Conservation (phyloP, 2,797 vertebrate species). For the Phataginus tricuspis region DNA sequence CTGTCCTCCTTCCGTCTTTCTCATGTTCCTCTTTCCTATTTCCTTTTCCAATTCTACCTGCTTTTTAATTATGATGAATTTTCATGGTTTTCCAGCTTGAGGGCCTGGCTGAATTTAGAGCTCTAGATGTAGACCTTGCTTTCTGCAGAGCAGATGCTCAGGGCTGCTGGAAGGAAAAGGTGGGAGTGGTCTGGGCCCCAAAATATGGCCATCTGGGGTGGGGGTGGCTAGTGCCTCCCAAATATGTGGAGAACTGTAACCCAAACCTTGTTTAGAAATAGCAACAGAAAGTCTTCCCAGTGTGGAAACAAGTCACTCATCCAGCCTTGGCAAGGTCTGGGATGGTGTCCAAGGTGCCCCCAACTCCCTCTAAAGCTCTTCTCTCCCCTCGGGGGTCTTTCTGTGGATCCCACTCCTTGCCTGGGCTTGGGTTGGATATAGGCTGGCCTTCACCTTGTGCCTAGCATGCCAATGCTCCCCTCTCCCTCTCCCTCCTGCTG, state of each 20-base stretch:
- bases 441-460: accelerated
- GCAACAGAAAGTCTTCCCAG: not conserved
- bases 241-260: not conserved
- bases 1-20: not conserved
- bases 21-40: not conserved
- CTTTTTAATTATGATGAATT: not conserved
- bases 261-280: not conserved
- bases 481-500: not conserved
- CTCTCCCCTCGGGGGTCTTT: not conserved
- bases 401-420: not conserved
- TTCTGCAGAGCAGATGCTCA: not conserved
- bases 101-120: not conserved
- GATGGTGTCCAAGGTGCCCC: not conserved
- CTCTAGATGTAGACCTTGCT: not conserved
- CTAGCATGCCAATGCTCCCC: accelerated
- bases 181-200: not conserved
- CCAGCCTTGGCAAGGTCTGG: not conserved
- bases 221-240: too few species aligned
- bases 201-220: accelerated
- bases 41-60: not conserved
- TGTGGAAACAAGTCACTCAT: not conserved
- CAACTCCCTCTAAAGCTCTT: not conserved
- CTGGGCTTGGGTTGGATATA: not conserved
- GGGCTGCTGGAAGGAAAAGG: not conserved
- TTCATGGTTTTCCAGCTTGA: not conserved